phyloP scores from a whole-genome alignment of 2,113 vertebrate species.

The Reinhardtius hippoglossoides region DNA sequence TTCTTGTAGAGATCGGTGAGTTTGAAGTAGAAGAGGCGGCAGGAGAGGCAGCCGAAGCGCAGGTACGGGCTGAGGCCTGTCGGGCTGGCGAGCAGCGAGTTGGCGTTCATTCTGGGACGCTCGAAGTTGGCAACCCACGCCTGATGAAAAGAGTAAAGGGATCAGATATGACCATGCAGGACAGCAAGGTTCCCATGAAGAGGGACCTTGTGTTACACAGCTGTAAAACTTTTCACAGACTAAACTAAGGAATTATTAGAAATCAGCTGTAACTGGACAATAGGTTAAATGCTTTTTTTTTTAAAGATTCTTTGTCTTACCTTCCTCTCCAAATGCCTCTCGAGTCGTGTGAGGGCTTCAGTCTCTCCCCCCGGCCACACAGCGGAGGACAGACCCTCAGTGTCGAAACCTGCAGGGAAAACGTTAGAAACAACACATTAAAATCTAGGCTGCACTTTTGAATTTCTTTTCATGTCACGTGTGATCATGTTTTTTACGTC shows the following conservation, averaged over 20 bases:
- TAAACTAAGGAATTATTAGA: too few relatives aligned
- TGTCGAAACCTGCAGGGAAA: conserved; percentile 90
- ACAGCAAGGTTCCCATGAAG: not conserved
- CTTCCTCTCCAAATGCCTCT: conserved; percentile 97
- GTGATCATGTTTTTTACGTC: not conserved
- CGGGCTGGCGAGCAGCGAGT: conserved; percentile 95
- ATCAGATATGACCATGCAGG: not conserved
- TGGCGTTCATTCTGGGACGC: conserved; percentile 97
- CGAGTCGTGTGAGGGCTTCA: conserved; percentile 93
- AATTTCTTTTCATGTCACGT: not conserved
- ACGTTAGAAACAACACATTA: not conserved
- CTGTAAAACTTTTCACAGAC: too few relatives aligned
- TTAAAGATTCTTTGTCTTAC: conserved; percentile 66
- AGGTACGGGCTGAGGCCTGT: conserved; percentile 97
- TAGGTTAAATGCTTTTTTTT: too few relatives aligned
- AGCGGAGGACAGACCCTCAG: conserved; percentile 92
- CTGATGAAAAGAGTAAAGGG: conserved; percentile 73
- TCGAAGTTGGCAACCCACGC: conserved; percentile 99
- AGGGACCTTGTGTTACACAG: too few relatives aligned
- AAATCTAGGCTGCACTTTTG: fast-evolving
- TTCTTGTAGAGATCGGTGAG: conserved; percentile 97
- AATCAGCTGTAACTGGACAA: too few relatives aligned
- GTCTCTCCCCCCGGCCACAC: conserved; percentile 98
- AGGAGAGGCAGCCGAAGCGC: conserved; percentile 97
- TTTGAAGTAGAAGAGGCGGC: conserved; percentile 98